Evolutionary conservation across 2,888 invertebrate species (phyloP).

Genomic region (Esperia sulphurella): DNA sequence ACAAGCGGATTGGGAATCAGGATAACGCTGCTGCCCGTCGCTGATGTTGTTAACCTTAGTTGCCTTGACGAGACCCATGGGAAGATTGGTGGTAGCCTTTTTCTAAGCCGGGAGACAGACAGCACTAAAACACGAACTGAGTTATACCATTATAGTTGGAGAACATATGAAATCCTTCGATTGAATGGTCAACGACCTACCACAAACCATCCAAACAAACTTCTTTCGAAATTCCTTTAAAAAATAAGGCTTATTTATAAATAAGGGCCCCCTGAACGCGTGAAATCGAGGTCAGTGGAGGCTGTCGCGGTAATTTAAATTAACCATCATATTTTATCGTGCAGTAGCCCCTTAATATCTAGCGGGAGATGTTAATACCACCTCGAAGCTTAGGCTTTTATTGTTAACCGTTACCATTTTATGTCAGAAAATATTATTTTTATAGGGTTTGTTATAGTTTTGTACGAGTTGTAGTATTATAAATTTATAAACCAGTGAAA

Average conservation of each 20-base stretch:
- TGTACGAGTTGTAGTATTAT: neutral
- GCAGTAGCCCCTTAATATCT: slow-evolving; percentile 18
- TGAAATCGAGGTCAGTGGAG: slow-evolving; percentile 38
- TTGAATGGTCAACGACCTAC: slow-evolving; percentile 5
- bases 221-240: slow-evolving; percentile 7
- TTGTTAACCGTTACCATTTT: neutral
- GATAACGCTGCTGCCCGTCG: too few relatives aligned
- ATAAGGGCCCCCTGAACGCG: slow-evolving; percentile 35
- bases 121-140: too few relatives aligned
- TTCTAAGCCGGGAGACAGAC: too few relatives aligned
- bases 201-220: neutral
- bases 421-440: neutral
- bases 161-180: too few relatives aligned
- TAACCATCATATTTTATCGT: slow-evolving; percentile 56
- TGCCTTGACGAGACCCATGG: too few relatives aligned
- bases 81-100: too few relatives aligned
- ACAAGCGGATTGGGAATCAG: too few relatives aligned
- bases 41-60: too few relatives aligned
- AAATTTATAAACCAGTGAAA: neutral
- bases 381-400: slow-evolving; percentile 5
- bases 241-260: slow-evolving; percentile 23
- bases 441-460: neutral
- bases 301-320: slow-evolving; percentile 34
- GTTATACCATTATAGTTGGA: too few relatives aligned
- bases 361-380: slow-evolving; percentile 40